Evolutionary conservation across 2,113 vertebrate genomes (phyloP), one percentile per base, ranked within the genome.

Genomic region (Calidris pygmaea): DNA sequence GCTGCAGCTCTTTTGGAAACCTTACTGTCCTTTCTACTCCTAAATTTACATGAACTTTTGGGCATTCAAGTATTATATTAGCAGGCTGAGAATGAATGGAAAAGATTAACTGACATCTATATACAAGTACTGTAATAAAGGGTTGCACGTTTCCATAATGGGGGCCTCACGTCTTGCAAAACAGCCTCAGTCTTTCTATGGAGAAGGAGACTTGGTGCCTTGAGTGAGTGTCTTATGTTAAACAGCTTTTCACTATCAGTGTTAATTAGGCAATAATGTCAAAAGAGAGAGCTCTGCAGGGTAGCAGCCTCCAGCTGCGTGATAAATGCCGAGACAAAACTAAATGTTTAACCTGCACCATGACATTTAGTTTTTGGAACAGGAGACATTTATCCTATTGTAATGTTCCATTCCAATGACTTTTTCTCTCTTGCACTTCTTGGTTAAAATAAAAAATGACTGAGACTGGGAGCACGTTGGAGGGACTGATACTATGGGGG

Each of bases 331-430:
- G 0, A 85, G 72, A 60, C 58, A 48, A 39, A 66, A 29, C 58
- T 12, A 30, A 73, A 37, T 59, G 87, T 62, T 96, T 83, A 65
- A 92, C 96, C 91, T 93, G 85, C 88, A 65, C 86, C 95, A 56
- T 87, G 95, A 23, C 90, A 68, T 91, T 85, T 86, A 79, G 73
- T 1, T 45, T 72, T 58, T 43, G 50, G 43, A 78, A 30, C 73
- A 18, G 72, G 30, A 90, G 89, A 41, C 76, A 5, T 93, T 82
- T 77, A 50, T 93, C 79, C 80, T 45, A 7, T 66, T 2, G 7
- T 30, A 50, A 55, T 10, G 17, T 77, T 92, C 85, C 34, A 3
- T 85, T 78, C 86, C 3, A 0, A 12, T 32, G 59, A 17, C 70
- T 90, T 88, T 67, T 48, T 39, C 9, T 76, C 41, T 91, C 53